Evolutionary conservation across 1,140 invertebrate species (phyloP), one percentile per base, ranked within the genome.

Genomic region (Conus ventricosus): DNA sequence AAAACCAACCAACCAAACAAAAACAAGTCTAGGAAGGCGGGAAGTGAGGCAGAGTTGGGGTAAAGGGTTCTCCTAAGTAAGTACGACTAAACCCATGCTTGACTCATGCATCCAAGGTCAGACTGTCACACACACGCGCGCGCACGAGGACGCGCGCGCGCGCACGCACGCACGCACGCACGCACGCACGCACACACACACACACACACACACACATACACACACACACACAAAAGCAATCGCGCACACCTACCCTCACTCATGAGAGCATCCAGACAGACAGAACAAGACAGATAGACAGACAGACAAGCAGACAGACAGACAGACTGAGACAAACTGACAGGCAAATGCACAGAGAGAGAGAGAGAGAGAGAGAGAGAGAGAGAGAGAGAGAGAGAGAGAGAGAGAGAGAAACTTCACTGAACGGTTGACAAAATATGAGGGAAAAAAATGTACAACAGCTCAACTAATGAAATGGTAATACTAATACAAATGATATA

Each of bases 151-250:
- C 76, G 39, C 76, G 51, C 25, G 39, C 76, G 39, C 76, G 51
- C n/a, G 15, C 76, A 78, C 76, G 51, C 76, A 78, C 76, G 51
- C 76, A 78, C 76, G 51, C 76, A 78, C 76, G 51, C 76, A 78
- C 76, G 51, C 76, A 39, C 76, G 51, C 76, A 78, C 25, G 51
- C 76, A 39, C 76, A 78, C 76, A 78, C 76, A 78, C 76, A 78
- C 8, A 78, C 25, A 78, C 25, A 39, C 25, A 78, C 5, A 78
- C 15, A 78, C 76, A 78, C 76, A 78, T 25, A 78, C 76, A 78
- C 76, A 78, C n/a, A 39, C 76, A 78, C 76, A 78, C 76, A 78
- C 76, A 78, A 7, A 78, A n/a, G 39, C 76, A 78, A n/a, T 39
- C 76, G 39, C 76, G 39, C 76, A 39, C 76, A 78, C 76, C 25